These are phyloP conservation scores for Epiperipatus broadwayi DNA, from an alignment of 2,888 invertebrate species.

Conservation along the genomic window DNA sequence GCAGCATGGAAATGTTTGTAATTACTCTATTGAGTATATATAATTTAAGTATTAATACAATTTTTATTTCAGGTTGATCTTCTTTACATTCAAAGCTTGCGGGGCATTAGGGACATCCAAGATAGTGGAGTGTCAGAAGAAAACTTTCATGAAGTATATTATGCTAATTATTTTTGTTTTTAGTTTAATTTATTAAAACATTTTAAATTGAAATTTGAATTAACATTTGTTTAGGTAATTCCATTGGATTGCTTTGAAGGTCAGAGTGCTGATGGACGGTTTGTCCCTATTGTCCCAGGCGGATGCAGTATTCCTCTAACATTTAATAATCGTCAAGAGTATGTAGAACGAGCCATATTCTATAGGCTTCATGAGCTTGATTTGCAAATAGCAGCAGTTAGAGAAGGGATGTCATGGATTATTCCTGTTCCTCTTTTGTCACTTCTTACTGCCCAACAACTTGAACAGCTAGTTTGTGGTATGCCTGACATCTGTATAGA, in stretches of 20 bases:
- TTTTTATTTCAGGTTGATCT: conserved; percentile 27
- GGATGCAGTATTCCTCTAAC: conserved; percentile 39
- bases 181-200: no score
- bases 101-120: conserved; percentile 40
- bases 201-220: no score
- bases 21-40: no score
- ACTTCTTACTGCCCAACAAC: conserved; percentile 38
- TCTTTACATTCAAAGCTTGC: conserved; percentile 38
- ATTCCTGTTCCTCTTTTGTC: conserved; percentile 42
- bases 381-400: conserved; percentile 38
- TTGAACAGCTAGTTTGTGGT: conserved; percentile 44
- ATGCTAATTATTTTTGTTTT: not conserved
- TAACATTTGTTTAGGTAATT: conserved; percentile 27
- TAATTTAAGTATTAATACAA: conserved; percentile 15
- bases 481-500: conserved; percentile 40
- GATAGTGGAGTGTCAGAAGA: conserved; percentile 39
- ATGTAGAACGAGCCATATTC: conserved; percentile 39
- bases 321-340: conserved; percentile 39
- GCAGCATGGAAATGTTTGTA: no score
- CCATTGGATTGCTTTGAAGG: conserved; percentile 43
- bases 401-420: conserved; percentile 44
- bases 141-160: conserved; percentile 36
- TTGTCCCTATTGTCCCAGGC: conserved; percentile 41
- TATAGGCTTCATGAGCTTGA: conserved; percentile 43
- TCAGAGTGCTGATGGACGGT: conserved; percentile 37